These are phyloP conservation scores for Perccottus glenii DNA, from an alignment of 2,113 vertebrate genomes.

Conservation along the genomic window DNA sequence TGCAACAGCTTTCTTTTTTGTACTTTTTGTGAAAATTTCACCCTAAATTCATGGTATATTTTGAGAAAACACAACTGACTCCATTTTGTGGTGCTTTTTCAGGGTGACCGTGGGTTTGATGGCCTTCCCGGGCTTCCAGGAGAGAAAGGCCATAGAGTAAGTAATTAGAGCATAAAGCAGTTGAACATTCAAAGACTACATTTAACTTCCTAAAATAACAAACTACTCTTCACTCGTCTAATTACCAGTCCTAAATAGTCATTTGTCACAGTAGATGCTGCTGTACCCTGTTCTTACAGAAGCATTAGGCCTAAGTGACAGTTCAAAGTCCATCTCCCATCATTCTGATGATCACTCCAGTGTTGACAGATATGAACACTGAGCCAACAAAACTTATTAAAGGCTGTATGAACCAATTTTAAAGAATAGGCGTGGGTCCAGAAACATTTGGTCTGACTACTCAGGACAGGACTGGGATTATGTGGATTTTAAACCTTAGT, in stretches of 20 bases:
- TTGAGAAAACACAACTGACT: background rate
- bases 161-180: constrained; percentile 38
- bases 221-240: constrained; percentile 11
- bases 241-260: constrained; percentile 21
- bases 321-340: constrained; percentile 24
- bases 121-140: constrained; percentile 97
- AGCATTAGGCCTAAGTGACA: constrained; percentile 20
- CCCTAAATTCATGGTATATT: background rate
- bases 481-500: constrained; percentile 29
- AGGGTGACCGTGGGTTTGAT: constrained; percentile 98
- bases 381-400: background rate
- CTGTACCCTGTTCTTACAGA: constrained; percentile 13
- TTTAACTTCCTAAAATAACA: constrained; percentile 30
- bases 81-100: constrained; percentile 42
- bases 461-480: constrained; percentile 30
- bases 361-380: constrained; percentile 39
- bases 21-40: background rate
- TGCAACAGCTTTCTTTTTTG: too few species aligned
- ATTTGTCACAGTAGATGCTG: constrained; percentile 9
- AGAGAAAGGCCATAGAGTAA: constrained; percentile 97
- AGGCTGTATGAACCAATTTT: constrained; percentile 39
- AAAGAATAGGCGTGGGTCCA: constrained; percentile 26
- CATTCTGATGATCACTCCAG: constrained; percentile 10
- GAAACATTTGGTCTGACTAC: too few species aligned
- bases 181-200: constrained; percentile 5